Conservation (phyloP, 2,888 invertebrate species). For the Cryptocephalus primarius region DNA sequence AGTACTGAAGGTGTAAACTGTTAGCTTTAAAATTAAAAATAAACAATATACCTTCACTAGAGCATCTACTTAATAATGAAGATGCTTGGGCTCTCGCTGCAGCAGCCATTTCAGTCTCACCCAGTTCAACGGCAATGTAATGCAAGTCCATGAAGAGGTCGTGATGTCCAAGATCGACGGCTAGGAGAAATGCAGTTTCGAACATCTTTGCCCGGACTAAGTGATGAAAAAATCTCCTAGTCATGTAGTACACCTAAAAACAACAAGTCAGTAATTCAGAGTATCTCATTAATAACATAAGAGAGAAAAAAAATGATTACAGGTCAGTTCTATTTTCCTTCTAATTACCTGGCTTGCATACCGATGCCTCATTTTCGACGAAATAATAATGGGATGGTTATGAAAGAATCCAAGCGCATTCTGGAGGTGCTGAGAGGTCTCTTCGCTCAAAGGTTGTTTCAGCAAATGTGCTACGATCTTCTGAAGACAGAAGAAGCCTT, state of each 20-base stretch:
- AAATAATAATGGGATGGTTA: slow-evolving; percentile 54
- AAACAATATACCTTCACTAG: slow-evolving; percentile 29
- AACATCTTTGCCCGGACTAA: slow-evolving; percentile 62
- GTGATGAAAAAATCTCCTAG: slow-evolving; percentile 79
- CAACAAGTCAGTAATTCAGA: slow-evolving; percentile 1
- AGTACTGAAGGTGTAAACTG: no score
- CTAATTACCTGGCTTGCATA: slow-evolving; percentile 49
- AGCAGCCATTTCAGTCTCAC: slow-evolving; percentile 50
- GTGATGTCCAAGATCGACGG: slow-evolving; percentile 74
- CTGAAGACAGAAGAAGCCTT: slow-evolving; percentile 65
- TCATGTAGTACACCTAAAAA: slow-evolving; percentile 63
- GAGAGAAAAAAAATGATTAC: not conserved
- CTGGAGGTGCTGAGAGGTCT: slow-evolving; percentile 56
- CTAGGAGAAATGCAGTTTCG: slow-evolving; percentile 75
- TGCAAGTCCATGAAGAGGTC: slow-evolving; percentile 80
- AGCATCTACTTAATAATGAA: slow-evolving; percentile 33
- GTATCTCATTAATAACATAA: not conserved
- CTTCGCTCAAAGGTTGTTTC: slow-evolving; percentile 45
- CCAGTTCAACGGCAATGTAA: slow-evolving; percentile 55
- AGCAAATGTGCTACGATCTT: slow-evolving; percentile 58
- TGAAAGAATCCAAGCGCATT: slow-evolving; percentile 74
- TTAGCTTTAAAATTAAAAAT: no score
- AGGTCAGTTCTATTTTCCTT: not conserved
- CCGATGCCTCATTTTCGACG: slow-evolving; percentile 56
- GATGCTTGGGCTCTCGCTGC: slow-evolving; percentile 61